Base-by-base conservation (phyloP, 2,888 invertebrate species). In the Heliconius aoede region DNA sequence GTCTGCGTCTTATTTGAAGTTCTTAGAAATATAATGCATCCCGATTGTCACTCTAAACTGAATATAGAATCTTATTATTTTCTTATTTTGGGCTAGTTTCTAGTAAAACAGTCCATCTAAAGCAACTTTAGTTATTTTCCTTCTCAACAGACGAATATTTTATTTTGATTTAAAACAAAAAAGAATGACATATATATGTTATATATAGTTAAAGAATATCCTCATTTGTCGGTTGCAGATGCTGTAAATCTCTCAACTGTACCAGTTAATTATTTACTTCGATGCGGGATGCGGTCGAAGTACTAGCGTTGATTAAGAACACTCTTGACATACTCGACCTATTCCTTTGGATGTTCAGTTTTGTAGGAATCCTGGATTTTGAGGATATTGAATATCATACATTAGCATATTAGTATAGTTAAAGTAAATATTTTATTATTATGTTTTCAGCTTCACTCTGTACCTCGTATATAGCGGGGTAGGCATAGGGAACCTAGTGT, bases 201-300 rank as follows among this genome's bases (percentile, higher is more conserved):
- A n/a, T n/a, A n/a, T n/a, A n/a, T n/a, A n/a, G n/a, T n/a, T n/a
- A n/a, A n/a, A n/a, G n/a, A n/a, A 67, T 28, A 67, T 26, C 8
- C 40, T 46, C 46, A 51, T 68, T 28, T 46, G 46, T 68, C 67
- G 21, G 13, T 28, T 68, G 67, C 67, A 68, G 28, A 51, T 51
- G 28, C 28, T 68, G 28, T 51, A 46, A 51, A 68, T 51, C 46
- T 46, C 68, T 68, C 46, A 51, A 51, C 46, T 21, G 46, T 68
- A 13, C 28, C 28, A 51, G 51, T 68, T 68, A 68, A 68, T 68
- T 51, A 68, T 68, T 28, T 68, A 51, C 68, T 51, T 11, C n/a
- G n/a, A n/a, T n/a, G n/a, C 28, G 46, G 28, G 46, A 46, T 51
- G 68, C 46, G 64, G 64, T 64, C 64, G 64, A n/a, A 64, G 1